Conservation (phyloP, 2,113 vertebrate genomes). For the Hiodon tergisus region DNA sequence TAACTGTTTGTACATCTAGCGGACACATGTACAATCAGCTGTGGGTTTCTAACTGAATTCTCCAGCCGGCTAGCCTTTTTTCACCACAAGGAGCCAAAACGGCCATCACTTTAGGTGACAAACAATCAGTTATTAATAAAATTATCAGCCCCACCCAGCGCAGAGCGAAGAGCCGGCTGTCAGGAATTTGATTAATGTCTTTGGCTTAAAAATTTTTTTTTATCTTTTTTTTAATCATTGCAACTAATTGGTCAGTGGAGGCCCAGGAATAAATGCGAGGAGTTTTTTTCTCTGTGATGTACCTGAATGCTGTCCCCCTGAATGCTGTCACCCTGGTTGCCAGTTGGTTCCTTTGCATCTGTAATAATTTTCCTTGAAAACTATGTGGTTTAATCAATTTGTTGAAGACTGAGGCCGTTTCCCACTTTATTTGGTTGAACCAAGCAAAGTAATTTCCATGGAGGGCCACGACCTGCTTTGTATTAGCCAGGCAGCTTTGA, state of each 20-base stretch:
- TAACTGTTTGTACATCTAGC: no score
- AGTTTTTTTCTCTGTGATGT: not conserved
- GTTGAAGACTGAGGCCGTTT: no score
- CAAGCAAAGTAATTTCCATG: no score
- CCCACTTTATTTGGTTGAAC: no score
- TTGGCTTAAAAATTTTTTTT: not conserved
- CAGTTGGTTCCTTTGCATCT: not conserved
- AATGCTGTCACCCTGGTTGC: not conserved
- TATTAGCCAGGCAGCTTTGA: no score
- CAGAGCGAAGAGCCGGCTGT: conserved; percentile 6
- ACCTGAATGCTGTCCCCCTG: not conserved
- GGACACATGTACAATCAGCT: no score
- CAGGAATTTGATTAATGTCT: conserved; percentile 17
- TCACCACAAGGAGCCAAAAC: no score
- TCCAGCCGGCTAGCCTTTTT: no score
- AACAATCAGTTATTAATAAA: conserved; percentile 9
- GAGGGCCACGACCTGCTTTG: no score
- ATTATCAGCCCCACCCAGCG: conserved; percentile 25
- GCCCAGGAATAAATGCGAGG: not conserved
- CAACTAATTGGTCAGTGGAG: conserved; percentile 7
- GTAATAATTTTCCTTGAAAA: not conserved
- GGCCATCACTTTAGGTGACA: not conserved
- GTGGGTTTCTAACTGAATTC: no score
- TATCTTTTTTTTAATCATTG: no score
- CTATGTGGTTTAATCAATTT: no score